Evolutionary conservation across 2,797 vertebrate genomes (phyloP).

Genomic region (Sebastes trivittatus): DNA sequence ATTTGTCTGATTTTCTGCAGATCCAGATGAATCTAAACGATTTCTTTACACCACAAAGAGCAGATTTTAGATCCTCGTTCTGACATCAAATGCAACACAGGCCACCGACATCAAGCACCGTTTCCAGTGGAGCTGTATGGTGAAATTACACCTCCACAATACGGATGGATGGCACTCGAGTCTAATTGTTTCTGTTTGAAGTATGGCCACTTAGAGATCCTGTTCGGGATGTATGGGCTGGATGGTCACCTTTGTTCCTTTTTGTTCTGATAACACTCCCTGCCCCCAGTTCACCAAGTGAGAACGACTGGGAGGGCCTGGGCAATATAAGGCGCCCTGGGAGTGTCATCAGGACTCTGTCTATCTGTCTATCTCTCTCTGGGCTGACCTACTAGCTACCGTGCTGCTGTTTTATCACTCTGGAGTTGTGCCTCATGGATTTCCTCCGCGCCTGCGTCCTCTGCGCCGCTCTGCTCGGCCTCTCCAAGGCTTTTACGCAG

Average conservation of each 20-base stretch:
- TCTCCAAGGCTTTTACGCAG: slow-evolving; percentile 78
- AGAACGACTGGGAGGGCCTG: slow-evolving; percentile 77
- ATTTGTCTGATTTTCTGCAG: neutral
- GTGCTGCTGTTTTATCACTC: slow-evolving; percentile 12
- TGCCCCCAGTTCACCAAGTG: slow-evolving; percentile 80
- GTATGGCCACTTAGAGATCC: slow-evolving; percentile 85
- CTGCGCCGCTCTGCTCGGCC: slow-evolving; percentile 59
- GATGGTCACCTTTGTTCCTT: slow-evolving; percentile 70
- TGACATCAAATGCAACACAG: slow-evolving; percentile 35
- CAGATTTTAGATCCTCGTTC: neutral
- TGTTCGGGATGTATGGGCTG: slow-evolving; percentile 76
- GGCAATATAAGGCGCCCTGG: slow-evolving; percentile 75
- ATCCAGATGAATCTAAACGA: neutral
- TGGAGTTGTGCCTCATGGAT: slow-evolving; percentile 67
- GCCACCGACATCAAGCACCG: slow-evolving; percentile 16
- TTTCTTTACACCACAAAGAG: neutral
- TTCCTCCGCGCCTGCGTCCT: slow-evolving; percentile 70
- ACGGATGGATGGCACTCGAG: slow-evolving; percentile 46
- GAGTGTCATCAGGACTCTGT: slow-evolving; percentile 62
- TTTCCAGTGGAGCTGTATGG: slow-evolving; percentile 33
- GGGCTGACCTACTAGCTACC: slow-evolving; percentile 38
- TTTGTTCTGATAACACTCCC: slow-evolving; percentile 81
- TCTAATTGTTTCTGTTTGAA: slow-evolving; percentile 78
- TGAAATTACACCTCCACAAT: slow-evolving; percentile 52
- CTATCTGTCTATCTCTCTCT: slow-evolving; percentile 19